Evolutionary conservation across 2,888 invertebrate species (phyloP).

Genomic region (Sarcophaga rosellei): DNA sequence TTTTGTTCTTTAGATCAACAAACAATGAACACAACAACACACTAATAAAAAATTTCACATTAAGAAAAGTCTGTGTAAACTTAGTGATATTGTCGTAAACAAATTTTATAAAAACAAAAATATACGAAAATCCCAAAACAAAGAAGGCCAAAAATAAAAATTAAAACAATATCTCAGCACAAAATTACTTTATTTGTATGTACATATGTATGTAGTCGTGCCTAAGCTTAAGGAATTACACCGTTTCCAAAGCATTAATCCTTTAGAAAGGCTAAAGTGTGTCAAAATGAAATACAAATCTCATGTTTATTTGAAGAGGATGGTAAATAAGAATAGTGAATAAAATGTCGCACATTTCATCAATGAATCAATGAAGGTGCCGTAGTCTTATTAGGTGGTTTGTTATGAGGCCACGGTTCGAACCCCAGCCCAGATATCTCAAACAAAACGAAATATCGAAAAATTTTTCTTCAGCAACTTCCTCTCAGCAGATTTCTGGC

Average conservation of each 20-base stretch:
- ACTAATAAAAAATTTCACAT: conserved; percentile 3
- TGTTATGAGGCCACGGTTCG: too few relatives aligned
- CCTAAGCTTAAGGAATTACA: conserved; percentile 22
- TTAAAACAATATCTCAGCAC: conserved; percentile 15
- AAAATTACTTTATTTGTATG: conserved; percentile 2
- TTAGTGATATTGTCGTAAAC: conserved; percentile 45
- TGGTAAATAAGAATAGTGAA: too few relatives aligned
- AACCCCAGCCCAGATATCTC: too few relatives aligned
- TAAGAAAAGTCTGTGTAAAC: conserved; percentile 19
- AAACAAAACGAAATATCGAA: too few relatives aligned
- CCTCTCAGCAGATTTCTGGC: too few relatives aligned
- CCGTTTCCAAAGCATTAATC: not conserved
- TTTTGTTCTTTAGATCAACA: not conserved
- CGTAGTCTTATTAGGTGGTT: too few relatives aligned
- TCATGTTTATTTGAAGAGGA: too few relatives aligned
- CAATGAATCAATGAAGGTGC: too few relatives aligned
- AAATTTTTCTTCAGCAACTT: too few relatives aligned
- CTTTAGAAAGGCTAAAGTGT: not conserved
- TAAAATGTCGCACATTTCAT: too few relatives aligned
- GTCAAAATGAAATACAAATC: too few relatives aligned
- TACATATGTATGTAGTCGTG: too few relatives aligned
- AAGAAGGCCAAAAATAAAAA: conserved; percentile 3
- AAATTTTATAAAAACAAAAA: conserved; percentile 37
- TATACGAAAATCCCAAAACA: conserved; percentile 34
- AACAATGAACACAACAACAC: not conserved